Conservation (phyloP, 2,888 invertebrate species). For the Platycheirus albimanus region DNA sequence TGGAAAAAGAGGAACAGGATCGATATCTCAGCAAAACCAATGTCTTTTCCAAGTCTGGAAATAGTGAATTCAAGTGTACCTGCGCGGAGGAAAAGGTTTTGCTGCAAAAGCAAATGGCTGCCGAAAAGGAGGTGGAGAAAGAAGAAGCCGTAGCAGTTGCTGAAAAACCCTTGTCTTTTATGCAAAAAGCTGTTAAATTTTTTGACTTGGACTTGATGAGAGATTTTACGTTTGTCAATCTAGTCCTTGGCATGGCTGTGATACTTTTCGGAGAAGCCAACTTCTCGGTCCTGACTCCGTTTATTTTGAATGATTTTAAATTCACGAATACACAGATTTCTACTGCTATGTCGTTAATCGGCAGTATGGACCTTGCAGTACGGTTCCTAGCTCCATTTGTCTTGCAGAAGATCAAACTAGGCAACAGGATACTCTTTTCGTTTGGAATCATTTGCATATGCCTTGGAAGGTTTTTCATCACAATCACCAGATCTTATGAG, state of each 20-base stretch:
- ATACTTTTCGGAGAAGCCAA: slow-evolving; percentile 90
- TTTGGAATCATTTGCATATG: slow-evolving; percentile 85
- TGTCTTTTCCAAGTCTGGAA: slow-evolving; percentile 78
- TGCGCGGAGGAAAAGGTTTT: slow-evolving; percentile 80
- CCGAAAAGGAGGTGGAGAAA: slow-evolving; percentile 60
- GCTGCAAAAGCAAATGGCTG: slow-evolving; percentile 76
- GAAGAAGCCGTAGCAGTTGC: slow-evolving; percentile 79
- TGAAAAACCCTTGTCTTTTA: slow-evolving; percentile 82
- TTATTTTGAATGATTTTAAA: slow-evolving; percentile 87
- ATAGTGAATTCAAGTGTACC: slow-evolving; percentile 78
- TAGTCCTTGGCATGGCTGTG: slow-evolving; percentile 88
- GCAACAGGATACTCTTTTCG: slow-evolving; percentile 88
- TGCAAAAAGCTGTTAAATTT: slow-evolving; percentile 85
- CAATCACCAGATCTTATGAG: slow-evolving; percentile 84
- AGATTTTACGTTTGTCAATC: slow-evolving; percentile 87
- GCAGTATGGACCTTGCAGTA: slow-evolving; percentile 86
- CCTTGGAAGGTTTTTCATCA: slow-evolving; percentile 78
- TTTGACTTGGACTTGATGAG: slow-evolving; percentile 88
- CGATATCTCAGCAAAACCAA: slow-evolving; percentile 79
- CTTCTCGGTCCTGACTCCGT: slow-evolving; percentile 89
- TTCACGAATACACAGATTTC: slow-evolving; percentile 85
- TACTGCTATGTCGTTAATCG: slow-evolving; percentile 87
- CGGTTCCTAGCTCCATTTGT: slow-evolving; percentile 87
- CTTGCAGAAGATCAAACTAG: slow-evolving; percentile 87
- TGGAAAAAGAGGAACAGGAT: slow-evolving; percentile 84